Evolutionary conservation across 2,888 invertebrate genomes (phyloP), one percentile per base, ranked within the genome.

Genomic region (Clusia tigrina): DNA sequence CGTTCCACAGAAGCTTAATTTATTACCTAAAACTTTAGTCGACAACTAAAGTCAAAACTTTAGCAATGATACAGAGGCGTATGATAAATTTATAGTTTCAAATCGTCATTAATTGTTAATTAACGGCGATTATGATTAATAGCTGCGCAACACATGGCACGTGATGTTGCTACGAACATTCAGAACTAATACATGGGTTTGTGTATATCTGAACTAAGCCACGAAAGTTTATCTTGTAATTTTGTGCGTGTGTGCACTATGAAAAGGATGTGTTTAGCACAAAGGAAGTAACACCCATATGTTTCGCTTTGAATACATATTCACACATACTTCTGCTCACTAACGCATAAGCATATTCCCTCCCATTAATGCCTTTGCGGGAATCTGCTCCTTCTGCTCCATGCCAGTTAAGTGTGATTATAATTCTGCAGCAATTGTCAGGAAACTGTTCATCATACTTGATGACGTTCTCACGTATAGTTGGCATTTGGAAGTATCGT

Each of bases 101-200:
- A 70, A 67, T 64, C 64, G 62, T 69, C 62, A 68, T 69, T 70
- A 71, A 68, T 72, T 69, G 69, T 65, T 69, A 68, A 71, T 69
- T 70, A 68, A 68, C 62, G 65, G 32, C 12, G 32, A 32, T 32
- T 32, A 32, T 32, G 48, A 48, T 48, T 48, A 48, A 48, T 48
- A 20, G 48, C 51, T 17, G 42, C 54, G 17, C 18, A 57, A 2
- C 18, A 48, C 48, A 22, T 20, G 48, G 22, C 18, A 69, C 54
- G 66, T 64, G 64, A 66, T 54, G 32, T 1, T 2, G 48, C 63
- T 42, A 42, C n/a, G 42, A 15, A n/a, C 9, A 42, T 32, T 12
- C n/a, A n/a, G n/a, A 9, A 32, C n/a, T 17, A 25, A 10, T 23
- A 42, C 22, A 42, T 22, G 38, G 22, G 53, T 25, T 10, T 56